Evolutionary conservation across 2,888 invertebrate species (phyloP), one percentile per base, ranked within the genome.

Genomic region (Hylaea fasciaria): DNA sequence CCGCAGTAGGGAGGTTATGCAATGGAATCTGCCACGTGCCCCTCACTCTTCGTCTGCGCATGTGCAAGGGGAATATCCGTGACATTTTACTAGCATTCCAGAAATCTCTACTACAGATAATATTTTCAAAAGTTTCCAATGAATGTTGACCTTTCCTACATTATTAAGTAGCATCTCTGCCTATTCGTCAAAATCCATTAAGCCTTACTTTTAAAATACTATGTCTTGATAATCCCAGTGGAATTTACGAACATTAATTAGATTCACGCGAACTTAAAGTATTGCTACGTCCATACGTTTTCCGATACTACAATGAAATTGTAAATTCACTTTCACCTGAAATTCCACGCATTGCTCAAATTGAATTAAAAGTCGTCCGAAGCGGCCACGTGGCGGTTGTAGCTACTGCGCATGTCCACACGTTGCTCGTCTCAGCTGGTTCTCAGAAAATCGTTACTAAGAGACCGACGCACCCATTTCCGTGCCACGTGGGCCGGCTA

Each of bases 1-100:
- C 12, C 46, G 39, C 39, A 47, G 29, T 44, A 47, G 14, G 52
- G 77, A 88, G 86, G 88, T 91, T 91, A 91, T 91, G 88, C 89
- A 91, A 91, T 81, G 86, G 83, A 83, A 66, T 71, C 62, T 70
- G 83, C 89, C 91, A 91, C 91, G 91, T 91, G 91, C 88, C 84
- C 62, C 53, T 65, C 71, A 64, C 57, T 57, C 45, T 41, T 39
- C 37, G 62, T 73, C 49, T 83, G 91, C 91, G 91, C 91, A 91
- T 89, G 91, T 71, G 80, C 65, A 62, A 35, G 50, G 51, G 62
- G 71, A 58, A 72, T 64, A 76, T 76, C 74, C 77, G 76, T 81
- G 81, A 81, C 78, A 80, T 79, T 77, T 77, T 74, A 78, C 73
- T 35, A 44, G 14, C 47, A 46, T 68, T 60, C 63, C 62, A 41